Evolutionary conservation across 2,888 invertebrate genomes (phyloP), one percentile per base, ranked within the genome.

Genomic region (Drosophila siamana): DNA sequence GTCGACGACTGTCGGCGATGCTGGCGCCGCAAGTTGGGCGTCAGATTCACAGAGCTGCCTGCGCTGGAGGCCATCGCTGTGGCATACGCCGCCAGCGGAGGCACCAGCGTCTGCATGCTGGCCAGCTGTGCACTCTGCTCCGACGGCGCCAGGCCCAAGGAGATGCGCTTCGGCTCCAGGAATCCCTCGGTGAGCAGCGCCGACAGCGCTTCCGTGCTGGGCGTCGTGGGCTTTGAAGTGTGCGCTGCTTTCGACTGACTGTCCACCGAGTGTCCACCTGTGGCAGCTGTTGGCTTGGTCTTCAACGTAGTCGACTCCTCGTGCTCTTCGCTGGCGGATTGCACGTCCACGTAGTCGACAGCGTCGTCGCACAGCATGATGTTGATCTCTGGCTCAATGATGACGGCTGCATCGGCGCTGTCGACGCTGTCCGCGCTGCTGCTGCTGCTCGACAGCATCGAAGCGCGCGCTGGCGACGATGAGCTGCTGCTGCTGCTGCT

Each of bases 131-230:
- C 24, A 51, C 74, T 72, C 44, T 95, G 92, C 73, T 96, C 96
- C 57, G 96, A 96, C 78, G 95, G 94, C 3, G 96, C 95, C 9
- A 96, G 33, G 0, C 87, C 83, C 91, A 97, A 95, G 0, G 97
- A 97, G 80, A 97, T 95, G 50, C 96, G 94, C 24, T 96, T 95
- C 0, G 96, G 96, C 86, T 98, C 97, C 74, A 97, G 93, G 89
- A 97, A 98, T 19, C 96, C 97, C 78, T 97, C 97, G 28, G 97
- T 94, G 1, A 97, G 96, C 5, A 96, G 95, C 0, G 97, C 96
- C 94, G 96, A 95, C 4, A 69, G 60, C 5, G 96, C 94, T 0
- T 97, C 97, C 0, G 97, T 97, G 68, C 96, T 96, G 0, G 97
- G 97, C 0, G 97, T 96, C 0, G 96, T 95, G 0, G 95, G 94